Evolutionary conservation across 2,888 invertebrate species (phyloP).

Genomic region (Thymelicus lineola): DNA sequence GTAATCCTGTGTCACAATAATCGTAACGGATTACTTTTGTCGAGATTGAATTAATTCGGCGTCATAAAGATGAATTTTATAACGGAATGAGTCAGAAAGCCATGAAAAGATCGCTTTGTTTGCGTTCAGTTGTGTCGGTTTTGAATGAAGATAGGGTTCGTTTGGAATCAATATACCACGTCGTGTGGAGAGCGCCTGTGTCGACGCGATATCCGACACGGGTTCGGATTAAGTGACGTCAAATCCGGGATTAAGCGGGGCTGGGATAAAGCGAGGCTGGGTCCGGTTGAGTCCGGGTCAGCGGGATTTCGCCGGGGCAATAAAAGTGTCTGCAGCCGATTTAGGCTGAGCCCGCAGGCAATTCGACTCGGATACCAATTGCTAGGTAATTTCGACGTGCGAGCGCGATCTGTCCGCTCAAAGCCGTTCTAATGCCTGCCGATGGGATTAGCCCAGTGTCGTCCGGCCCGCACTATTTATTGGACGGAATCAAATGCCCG

Average conservation of each 20-base stretch:
- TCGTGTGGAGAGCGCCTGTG: conserved; percentile 77
- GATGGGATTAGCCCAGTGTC: conserved; percentile 83
- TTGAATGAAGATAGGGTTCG: conserved; percentile 60
- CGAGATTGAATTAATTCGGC: conserved; percentile 74
- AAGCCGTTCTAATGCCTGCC: conserved; percentile 82
- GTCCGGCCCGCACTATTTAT: conserved; percentile 78
- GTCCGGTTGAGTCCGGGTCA: conserved; percentile 79
- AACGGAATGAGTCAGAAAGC: conserved; percentile 56
- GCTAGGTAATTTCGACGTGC: conserved; percentile 83
- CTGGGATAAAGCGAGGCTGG: conserved; percentile 78
- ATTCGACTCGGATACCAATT: conserved; percentile 82
- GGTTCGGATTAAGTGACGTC: conserved; percentile 87
- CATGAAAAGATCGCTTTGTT: conserved; percentile 60
- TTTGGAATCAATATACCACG: conserved; percentile 74
- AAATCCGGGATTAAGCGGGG: conserved; percentile 83
- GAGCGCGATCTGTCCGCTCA: conserved; percentile 82
- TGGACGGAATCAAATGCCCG: conserved; percentile 69
- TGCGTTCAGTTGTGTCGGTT: conserved; percentile 52
- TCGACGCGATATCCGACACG: conserved; percentile 87
- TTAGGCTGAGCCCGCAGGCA: conserved; percentile 81
- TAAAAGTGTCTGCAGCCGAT: conserved; percentile 86
- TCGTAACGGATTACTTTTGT: conserved; percentile 78
- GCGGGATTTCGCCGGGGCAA: conserved; percentile 82
- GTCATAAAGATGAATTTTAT: conserved; percentile 62
- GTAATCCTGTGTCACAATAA: conserved; percentile 75